Base-by-base conservation (phyloP, 1,140 invertebrate genomes). In the Sitophilus oryzae region DNA sequence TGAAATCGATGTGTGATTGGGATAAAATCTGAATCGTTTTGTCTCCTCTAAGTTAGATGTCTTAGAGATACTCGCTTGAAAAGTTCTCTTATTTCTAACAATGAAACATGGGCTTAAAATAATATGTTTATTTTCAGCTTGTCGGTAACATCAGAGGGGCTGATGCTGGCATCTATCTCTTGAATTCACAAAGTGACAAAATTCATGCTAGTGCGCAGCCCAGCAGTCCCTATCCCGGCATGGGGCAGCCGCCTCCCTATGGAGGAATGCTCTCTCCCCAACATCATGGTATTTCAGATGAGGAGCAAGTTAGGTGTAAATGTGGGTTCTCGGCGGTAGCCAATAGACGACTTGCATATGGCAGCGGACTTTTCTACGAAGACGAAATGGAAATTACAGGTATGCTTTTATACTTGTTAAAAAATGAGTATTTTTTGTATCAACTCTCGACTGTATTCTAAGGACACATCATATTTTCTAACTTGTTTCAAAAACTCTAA, bases 351-450 rank as follows among this genome's bases (percentile, higher is more conserved):
- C 77, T 88, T 45, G 90, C 85, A n/a, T 86, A 93, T 69, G 81
- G 85, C 20, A 86, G 93, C 3, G 95, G 95, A 0, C 75, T 98
- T 2, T 98, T 98, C 69, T 96, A 95, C 62, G 95, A 98, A 74
- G 95, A 98, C 66, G 95, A 98, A 71, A 82, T 92, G 73, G 95
- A 98, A 70, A 95, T 98, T 43, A 96, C 93, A 0, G 92, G 85
- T 65, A 47, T n/a, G n/a, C n/a, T n/a, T n/a, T n/a, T n/a, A n/a
- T n/a, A n/a, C n/a, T n/a, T n/a, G n/a, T n/a, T n/a, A n/a, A n/a
- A n/a, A n/a, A n/a, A n/a, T n/a, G n/a, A n/a, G n/a, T n/a, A n/a
- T n/a, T n/a, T n/a, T n/a, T n/a, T n/a, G n/a, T n/a, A n/a, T n/a
- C n/a, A n/a, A n/a, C n/a, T n/a, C n/a, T n/a, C n/a, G n/a, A n/a